These are phyloP conservation scores for Drosophila aff. DNA, from an alignment of 1,140 invertebrate genomes.

Conservation along the genomic window DNA sequence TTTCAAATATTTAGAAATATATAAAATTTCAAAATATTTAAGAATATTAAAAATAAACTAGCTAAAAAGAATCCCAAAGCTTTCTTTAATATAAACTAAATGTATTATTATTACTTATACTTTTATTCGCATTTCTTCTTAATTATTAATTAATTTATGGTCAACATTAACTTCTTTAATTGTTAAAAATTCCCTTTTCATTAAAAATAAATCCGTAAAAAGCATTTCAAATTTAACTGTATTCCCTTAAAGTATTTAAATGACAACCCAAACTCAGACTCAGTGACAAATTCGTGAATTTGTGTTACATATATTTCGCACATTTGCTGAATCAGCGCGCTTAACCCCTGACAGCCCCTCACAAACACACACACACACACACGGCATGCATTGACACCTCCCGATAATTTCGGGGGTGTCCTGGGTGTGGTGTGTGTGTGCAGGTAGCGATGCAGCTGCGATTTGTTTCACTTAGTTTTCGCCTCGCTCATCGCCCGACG, in stretches of 20 bases:
- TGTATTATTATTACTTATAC: too few relatives aligned
- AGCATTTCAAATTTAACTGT: neutral
- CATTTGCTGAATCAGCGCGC: conserved; percentile 19
- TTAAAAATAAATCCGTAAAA: neutral
- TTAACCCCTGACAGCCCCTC: conserved; percentile 31
- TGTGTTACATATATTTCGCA: conserved; percentile 15
- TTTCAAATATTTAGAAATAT: too few relatives aligned
- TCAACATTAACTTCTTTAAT: neutral
- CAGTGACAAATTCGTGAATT: neutral
- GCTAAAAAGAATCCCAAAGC: too few relatives aligned
- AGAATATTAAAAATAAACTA: too few relatives aligned
- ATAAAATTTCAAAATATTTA: too few relatives aligned
- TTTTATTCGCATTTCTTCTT: too few relatives aligned
- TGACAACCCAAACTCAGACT: neutral
- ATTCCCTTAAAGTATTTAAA: neutral
- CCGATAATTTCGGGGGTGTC: conserved; percentile 56
- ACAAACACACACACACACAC: conserved; percentile 10
- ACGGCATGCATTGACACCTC: conserved; percentile 74
- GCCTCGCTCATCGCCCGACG: conserved; percentile 8
- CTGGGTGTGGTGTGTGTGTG: conserved; percentile 15
- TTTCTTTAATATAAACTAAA: too few relatives aligned
- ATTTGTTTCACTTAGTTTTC: conserved; percentile 75
- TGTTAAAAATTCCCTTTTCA: neutral
- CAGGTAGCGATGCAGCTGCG: conserved; percentile 54
- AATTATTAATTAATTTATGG: too few relatives aligned